Evolutionary conservation across 2,888 invertebrate species (phyloP).

Genomic region (Pristionchus fissidentatus): DNA sequence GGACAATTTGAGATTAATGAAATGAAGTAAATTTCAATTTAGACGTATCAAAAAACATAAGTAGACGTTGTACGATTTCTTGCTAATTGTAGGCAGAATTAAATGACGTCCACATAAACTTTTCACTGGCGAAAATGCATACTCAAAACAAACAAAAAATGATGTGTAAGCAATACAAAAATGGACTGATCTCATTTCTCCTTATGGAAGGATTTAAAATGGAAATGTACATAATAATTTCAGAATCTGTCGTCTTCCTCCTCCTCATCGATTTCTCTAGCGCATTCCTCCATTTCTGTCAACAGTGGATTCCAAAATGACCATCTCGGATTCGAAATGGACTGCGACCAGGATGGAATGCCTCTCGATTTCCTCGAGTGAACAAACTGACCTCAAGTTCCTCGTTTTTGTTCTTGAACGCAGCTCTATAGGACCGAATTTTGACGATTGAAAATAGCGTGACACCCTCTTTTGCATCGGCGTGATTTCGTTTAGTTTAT

Average conservation of each 20-base stretch:
- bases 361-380: neutral
- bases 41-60: no score
- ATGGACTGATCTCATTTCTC: neutral
- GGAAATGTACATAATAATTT: neutral
- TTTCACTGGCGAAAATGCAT: neutral
- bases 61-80: no score
- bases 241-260: neutral
- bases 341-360: neutral
- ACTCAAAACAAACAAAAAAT: neutral
- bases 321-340: neutral
- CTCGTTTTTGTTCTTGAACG: no score
- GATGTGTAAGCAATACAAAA: neutral
- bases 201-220: no score
- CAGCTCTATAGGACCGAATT: neutral
- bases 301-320: neutral
- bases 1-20: no score
- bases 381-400: no score
- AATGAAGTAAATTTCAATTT: no score
- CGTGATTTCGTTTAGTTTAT: neutral
- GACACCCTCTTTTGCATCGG: neutral
- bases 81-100: no score
- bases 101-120: no score
- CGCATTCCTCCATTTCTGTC: no score
- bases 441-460: no score
- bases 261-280: no score